Evolutionary conservation across 2,888 invertebrate genomes (phyloP).

Genomic region (Oxystoma pomonae): DNA sequence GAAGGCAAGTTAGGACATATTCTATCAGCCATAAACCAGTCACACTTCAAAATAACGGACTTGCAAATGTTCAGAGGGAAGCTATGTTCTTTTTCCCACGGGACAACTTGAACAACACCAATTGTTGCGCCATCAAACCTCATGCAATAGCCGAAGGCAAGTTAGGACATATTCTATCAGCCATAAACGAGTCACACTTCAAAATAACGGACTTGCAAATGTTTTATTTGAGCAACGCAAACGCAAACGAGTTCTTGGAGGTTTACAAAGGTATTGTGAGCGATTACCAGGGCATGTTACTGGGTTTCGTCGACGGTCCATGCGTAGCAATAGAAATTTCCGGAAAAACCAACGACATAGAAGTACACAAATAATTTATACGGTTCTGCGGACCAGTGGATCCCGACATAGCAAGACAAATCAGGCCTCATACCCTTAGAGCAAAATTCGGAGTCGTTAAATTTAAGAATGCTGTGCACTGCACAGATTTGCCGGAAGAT

Average conservation of each 20-base stretch:
- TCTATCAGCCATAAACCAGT: constrained; percentile 64
- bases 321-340: constrained; percentile 83
- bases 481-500: constrained; percentile 90
- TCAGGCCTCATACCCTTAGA: constrained; percentile 79
- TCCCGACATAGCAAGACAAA: constrained; percentile 82
- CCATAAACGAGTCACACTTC: constrained; percentile 55
- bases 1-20: constrained; percentile 71
- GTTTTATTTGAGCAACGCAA: constrained; percentile 71
- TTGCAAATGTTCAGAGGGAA: constrained; percentile 27
- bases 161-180: constrained; percentile 65
- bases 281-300: constrained; percentile 75
- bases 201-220: constrained; percentile 71
- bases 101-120: constrained; percentile 55
- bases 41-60: background rate
- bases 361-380: constrained; percentile 66
- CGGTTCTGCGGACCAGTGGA: constrained; percentile 84
- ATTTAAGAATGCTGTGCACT: constrained; percentile 86
- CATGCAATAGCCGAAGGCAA: constrained; percentile 77
- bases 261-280: constrained; percentile 86
- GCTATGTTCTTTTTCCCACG: constrained; percentile 61
- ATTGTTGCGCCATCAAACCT: constrained; percentile 84
- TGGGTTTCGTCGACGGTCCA: constrained; percentile 78
- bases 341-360: constrained; percentile 48
- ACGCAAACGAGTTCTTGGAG: constrained; percentile 89
- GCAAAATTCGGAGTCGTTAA: constrained; percentile 80